A percentile compares a stretch with the other conserved stretches of the same genome.
These are phyloP conservation scores for Manis pentadactyla DNA, from an alignment of 2,797 vertebrate species.

Conservation along the genomic window DNA sequence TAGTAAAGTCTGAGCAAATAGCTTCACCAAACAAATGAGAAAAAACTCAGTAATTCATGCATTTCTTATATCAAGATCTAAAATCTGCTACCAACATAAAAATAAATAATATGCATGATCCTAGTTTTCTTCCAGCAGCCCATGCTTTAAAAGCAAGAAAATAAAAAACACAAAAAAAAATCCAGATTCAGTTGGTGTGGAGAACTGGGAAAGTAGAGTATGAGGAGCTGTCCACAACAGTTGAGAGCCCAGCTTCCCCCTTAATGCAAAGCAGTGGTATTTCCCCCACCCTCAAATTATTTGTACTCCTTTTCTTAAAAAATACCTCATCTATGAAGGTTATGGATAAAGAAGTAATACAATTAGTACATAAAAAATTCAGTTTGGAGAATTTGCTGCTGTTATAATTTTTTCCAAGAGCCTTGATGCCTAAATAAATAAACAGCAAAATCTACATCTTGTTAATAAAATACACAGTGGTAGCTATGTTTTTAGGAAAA, in stretches of 20 bases:
- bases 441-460: neutral
- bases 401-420: constrained; percentile 15
- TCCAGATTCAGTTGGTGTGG: constrained; percentile 45
- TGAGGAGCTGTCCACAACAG: neutral
- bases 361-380: constrained; percentile 10
- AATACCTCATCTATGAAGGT: neutral
- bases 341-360: neutral
- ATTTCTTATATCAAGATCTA: constrained; percentile 45
- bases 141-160: constrained; percentile 84
- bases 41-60: constrained; percentile 83
- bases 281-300: neutral
- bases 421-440: neutral
- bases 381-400: constrained; percentile 6
- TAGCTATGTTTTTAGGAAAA: constrained; percentile 15
- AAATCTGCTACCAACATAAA: constrained; percentile 43
- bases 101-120: constrained; percentile 77
- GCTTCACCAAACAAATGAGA: constrained; percentile 76
- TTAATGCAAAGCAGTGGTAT: neutral
- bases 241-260: constrained; percentile 29
- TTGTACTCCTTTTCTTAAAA: neutral
- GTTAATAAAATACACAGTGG: neutral
- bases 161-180: constrained; percentile 68
- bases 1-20: constrained; percentile 88
- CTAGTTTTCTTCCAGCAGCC: constrained; percentile 72
- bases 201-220: constrained; percentile 54